Evolutionary conservation across 1,140 invertebrate species (phyloP).

Genomic region (Potamilus streckersoni): DNA sequence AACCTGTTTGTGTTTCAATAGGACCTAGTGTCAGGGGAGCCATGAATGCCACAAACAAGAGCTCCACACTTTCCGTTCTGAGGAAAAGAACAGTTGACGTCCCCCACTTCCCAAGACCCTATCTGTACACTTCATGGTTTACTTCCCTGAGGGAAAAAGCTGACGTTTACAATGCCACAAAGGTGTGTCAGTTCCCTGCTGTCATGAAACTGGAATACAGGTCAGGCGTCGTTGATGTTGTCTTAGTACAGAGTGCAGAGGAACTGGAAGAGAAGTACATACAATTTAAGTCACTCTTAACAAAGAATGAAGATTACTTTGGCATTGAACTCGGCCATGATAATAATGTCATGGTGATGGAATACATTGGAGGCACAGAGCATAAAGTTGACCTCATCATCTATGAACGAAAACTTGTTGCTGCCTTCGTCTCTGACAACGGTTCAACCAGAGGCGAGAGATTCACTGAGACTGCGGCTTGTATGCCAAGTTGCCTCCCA

Average conservation of each 20-base stretch:
- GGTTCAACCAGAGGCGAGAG: slow-evolving; percentile 33
- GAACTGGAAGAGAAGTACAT: slow-evolving; percentile 27
- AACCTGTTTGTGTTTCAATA: no score
- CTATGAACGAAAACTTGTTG: slow-evolving; percentile 38
- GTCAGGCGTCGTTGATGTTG: slow-evolving; percentile 44
- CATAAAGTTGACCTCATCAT: slow-evolving; percentile 49
- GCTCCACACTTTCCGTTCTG: slow-evolving; percentile 34
- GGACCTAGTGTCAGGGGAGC: slow-evolving; percentile 26
- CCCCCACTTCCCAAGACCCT: slow-evolving; percentile 38
- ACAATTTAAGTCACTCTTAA: slow-evolving; percentile 17
- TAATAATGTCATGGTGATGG: slow-evolving; percentile 40
- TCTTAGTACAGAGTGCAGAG: slow-evolving; percentile 30
- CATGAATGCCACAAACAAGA: slow-evolving; percentile 43
- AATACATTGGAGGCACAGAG: slow-evolving; percentile 40
- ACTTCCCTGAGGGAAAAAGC: slow-evolving; percentile 9
- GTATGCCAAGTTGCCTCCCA: slow-evolving; percentile 37
- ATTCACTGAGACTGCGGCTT: slow-evolving; percentile 29
- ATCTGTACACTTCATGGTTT: slow-evolving; percentile 30
- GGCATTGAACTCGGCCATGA: slow-evolving; percentile 44
- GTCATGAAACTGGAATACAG: slow-evolving; percentile 49
- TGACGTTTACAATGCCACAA: slow-evolving; percentile 12
- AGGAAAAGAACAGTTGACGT: slow-evolving; percentile 22
- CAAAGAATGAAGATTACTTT: slow-evolving; percentile 33
- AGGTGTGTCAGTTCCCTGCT: slow-evolving; percentile 27
- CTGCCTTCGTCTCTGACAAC: slow-evolving; percentile 45